Evolutionary conservation across 1,140 invertebrate species (phyloP), one percentile per base, ranked within the genome.

Genomic region (Papilio xuthus): DNA sequence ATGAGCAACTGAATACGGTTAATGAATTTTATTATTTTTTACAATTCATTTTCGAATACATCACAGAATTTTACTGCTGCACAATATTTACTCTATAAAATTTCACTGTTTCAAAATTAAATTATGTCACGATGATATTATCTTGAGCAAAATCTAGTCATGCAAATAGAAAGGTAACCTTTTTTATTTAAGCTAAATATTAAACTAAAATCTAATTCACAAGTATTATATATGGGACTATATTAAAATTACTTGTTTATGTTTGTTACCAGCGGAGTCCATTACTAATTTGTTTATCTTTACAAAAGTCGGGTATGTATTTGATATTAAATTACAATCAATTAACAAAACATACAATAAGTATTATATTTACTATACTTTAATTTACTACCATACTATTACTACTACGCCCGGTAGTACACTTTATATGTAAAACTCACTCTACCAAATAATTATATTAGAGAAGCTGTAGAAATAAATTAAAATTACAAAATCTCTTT

Each of bases 271-370:
- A 28, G 4, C 23, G 12, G 26, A 63, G 10, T 67, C 26, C 26
- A 67, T 67, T 67, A 67, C 10, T 28, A 13, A 60, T 32, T 67
- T 15, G 60, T 67, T 32, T 50, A 18, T 18, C 15, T 50, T 50
- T 28, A 15, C 56, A 60, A 9, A 60, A 3, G 12, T 56, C 6
- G 50, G 2, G 15, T 3, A 44, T 7, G 13, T 44, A 1, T 53
- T 53, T 53, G 15, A 1, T 53, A 6, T 56, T 23, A 20, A 56
- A 26, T 67, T 13, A 7, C 26, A 28, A 15, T 67, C 60, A 67
- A 67, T 67, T 67, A 67, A 28, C 26, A 67, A 67, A 28, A 67
- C 60, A 67, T 28, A 32, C 26, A 67, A 28, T 67, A 28, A 26
- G n/a, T n/a, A n/a, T n/a, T 26, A 13, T 18, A 15, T 13, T 37